Evolutionary conservation across 2,888 invertebrate genomes (phyloP).

Genomic region (Unio delphinus): DNA sequence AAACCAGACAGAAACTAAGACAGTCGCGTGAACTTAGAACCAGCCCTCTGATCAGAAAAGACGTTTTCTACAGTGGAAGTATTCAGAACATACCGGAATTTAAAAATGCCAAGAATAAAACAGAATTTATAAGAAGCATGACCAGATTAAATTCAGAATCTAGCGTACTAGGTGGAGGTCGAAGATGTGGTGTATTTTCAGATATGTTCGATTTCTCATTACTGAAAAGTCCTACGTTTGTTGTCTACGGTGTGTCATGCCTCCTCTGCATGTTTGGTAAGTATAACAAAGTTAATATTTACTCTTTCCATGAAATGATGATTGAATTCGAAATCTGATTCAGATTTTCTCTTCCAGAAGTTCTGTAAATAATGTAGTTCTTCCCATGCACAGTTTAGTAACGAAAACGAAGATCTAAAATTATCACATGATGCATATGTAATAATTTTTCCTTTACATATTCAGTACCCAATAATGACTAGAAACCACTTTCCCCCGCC

Average conservation of each 20-base stretch:
- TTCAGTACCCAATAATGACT: no score
- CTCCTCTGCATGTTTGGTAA: slow-evolving; percentile 67
- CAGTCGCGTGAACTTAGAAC: slow-evolving; percentile 14
- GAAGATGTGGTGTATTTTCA: slow-evolving; percentile 20
- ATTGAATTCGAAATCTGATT: background rate
- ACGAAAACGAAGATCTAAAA: no score
- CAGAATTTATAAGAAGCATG: slow-evolving; percentile 36
- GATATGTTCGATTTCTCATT: slow-evolving; percentile 82
- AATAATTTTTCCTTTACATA: no score
- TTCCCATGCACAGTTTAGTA: no score
- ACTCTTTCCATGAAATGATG: background rate
- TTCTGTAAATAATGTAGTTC: no score
- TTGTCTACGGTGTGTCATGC: slow-evolving; percentile 61
- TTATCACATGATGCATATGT: no score
- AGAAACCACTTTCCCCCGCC: no score
- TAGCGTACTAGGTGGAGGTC: background rate
- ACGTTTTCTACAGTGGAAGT: slow-evolving; percentile 97
- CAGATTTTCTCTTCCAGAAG: no score
- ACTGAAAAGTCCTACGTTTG: slow-evolving; percentile 88
- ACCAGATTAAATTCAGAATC: slow-evolving; percentile 4
- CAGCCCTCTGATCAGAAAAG: slow-evolving; percentile 87
- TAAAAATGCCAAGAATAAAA: slow-evolving; percentile 28
- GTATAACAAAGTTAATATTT: slow-evolving; percentile 9
- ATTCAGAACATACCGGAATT: slow-evolving; percentile 81
- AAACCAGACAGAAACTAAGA: slow-evolving; percentile 10